These are phyloP conservation scores for Ceratina australensis DNA, from an alignment of 1,140 invertebrate species.

Conservation along the genomic window DNA sequence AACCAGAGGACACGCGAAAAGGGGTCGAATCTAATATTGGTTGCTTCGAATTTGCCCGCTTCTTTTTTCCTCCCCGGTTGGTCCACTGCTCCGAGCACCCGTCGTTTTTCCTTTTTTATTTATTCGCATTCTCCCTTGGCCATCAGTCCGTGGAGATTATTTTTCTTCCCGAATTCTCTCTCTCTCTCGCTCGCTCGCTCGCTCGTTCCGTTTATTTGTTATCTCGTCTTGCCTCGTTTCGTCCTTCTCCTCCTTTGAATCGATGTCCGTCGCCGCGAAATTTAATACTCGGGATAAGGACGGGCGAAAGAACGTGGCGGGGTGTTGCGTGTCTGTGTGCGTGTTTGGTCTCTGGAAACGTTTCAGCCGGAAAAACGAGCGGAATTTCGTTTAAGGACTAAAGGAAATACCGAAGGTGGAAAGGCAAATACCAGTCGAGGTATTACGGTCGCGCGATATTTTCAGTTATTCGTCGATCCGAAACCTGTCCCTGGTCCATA, in stretches of 20 bases:
- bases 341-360: conserved; percentile 6
- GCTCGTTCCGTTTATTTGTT: too few species aligned
- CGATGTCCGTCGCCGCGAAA: background rate
- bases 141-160: conserved; percentile 18
- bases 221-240: too few species aligned
- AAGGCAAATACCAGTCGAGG: conserved; percentile 19
- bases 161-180: background rate
- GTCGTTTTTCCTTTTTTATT: conserved; percentile 9
- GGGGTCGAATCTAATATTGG: conserved; percentile 35
- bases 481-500: background rate
- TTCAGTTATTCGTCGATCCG: background rate
- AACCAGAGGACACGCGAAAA: background rate
- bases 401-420: conserved; percentile 30
- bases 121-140: background rate
- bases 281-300: conserved; percentile 13
- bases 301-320: too few species aligned
- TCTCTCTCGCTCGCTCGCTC: too few species aligned
- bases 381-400: conserved; percentile 31
- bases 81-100: conserved; percentile 3
- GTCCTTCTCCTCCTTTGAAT: too few species aligned
- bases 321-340: too few species aligned
- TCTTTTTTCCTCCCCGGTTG: background rate
- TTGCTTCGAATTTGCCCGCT: conserved; percentile 24
- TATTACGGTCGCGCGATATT: conserved; percentile 11
- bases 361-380: conserved; percentile 26